Conservation (phyloP, 2,113 vertebrate genomes). For the Rhombomys opimus region DNA sequence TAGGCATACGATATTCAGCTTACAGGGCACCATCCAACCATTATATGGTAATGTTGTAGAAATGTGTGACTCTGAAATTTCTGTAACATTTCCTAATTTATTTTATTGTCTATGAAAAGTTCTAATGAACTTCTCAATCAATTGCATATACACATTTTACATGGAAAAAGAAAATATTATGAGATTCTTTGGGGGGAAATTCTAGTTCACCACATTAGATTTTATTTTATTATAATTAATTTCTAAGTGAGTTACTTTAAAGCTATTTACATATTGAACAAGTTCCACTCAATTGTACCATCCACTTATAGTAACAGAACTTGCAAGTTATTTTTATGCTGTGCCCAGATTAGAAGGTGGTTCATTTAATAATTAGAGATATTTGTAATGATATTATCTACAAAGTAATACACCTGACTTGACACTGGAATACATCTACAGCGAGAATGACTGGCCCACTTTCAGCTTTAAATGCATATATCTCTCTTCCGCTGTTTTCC, state of each 20-base stretch:
- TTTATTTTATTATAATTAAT: constrained; percentile 28
- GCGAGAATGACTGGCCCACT: neutral
- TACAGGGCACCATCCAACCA: neutral
- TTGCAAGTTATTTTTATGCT: constrained; percentile 17
- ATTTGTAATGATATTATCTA: neutral
- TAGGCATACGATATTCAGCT: constrained; percentile 22
- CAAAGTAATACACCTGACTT: neutral
- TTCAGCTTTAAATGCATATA: neutral
- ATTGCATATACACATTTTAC: constrained; percentile 3
- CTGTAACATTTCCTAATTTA: constrained; percentile 37
- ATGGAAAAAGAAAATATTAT: constrained; percentile 31
- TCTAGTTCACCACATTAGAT: constrained; percentile 10
- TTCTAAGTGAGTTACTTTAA: constrained; percentile 3
- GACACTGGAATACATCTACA: neutral
- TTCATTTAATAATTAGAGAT: neutral
- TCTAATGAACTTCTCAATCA: constrained; percentile 24
- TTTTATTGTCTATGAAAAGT: constrained; percentile 61
- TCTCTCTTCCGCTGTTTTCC: neutral
- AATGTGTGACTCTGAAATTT: constrained; percentile 44
- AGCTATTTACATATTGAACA: constrained; percentile 15
- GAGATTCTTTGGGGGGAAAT: constrained; percentile 55
- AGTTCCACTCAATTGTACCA: neutral
- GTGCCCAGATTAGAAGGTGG: neutral
- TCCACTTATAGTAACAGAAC: neutral
- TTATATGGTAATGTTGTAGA: constrained; percentile 22